Evolutionary conservation across 2,797 vertebrate species (phyloP), one percentile per base, ranked within the genome.

Genomic region (Bucorvus abyssinicus): DNA sequence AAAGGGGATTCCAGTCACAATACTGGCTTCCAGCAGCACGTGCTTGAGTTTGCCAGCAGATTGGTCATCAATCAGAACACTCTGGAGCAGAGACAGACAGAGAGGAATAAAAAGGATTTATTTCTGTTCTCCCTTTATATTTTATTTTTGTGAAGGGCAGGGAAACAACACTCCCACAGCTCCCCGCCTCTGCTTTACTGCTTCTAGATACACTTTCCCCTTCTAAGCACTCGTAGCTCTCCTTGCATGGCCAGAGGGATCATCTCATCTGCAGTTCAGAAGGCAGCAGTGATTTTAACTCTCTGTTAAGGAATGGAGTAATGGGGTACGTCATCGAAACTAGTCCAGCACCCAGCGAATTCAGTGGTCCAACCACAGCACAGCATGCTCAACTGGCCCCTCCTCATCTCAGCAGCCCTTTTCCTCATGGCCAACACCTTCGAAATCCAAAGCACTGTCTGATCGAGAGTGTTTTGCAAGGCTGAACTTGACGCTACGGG

Each of bases 1-100:
- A 19, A 99, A 99, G 2, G 99, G 99, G 53, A 99, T 96, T 93
- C 98, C 99, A 81, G 98, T 97, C 82, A 99, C 87, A 14, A 99
- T 94, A 19, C 97, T 96, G 69, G 98, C 96, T 73, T 98, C 65
- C 4, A 97, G 63, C 23, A 98, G 94, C 44, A 98, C 77, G 0
- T 24, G 76, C 38, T 86, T 96, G 70, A 99, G 97, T 96, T 98
- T 99, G 79, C 26, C 74, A 38, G 97, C 98, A 11, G 98, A 99
- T 16, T 45, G 70, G 59, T 98, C 98, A 67, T 99, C 99, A 44
- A 99, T 98, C 52, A 98, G n/a, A n/a, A 98, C 98, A 19, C 99
- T 99, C 99, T 99, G 95, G 32, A 90, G 73, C 68, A 87, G 14
- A 55, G 69, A 67, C 29, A 82, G 26, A 60, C 5, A 5, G 71